Base-by-base conservation (phyloP, 2,888 invertebrate species). In the Noctua janthe region DNA sequence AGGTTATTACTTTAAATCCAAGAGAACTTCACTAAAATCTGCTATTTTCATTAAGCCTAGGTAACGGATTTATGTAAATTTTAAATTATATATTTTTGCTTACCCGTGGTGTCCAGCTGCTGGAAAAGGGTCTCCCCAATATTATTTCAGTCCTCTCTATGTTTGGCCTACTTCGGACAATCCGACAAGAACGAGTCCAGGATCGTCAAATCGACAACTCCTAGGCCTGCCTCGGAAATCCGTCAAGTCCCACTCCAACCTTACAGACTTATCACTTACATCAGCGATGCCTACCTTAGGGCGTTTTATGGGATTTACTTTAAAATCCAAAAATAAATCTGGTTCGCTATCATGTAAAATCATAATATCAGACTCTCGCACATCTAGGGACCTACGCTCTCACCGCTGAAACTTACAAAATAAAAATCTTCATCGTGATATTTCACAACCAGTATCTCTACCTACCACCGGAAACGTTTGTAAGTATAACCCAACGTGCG, bases 381-480 rank as follows among this genome's bases (percentile, higher is more conserved):
- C 11, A 62, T 62, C 62, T 62, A 62, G 15, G 29, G 15, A 62
- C 23, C 11, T 23, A 3, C 23, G 13, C 67, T 23, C 23, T n/a
- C 6, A 43, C 43, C 23, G 67, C 43, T 69, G n/a, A 47, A 69
- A 15, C 20, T 13, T n/a, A 69, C 15, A 13, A 47, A 47, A 83
- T 39, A 56, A 84, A 67, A 73, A 15, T 77, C 23, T 70, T 67
- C 11, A 56, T 64, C 13, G 17, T 49, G 76, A 86, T 59, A 80
- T 88, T 88, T 87, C 82, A 51, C 74, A 84, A 87, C 47, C 74
- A 72, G 54, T 81, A 74, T 73, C 71, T 72, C 11, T 49, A 43
- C 74, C 70, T 20, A 43, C 64, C 80, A 80, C 85, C 90, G 89
- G 90, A 90, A 87, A 87, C 80, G 73, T 81, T 67, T 35, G 74